Evolutionary conservation across 2,888 invertebrate species (phyloP).

Genomic region (Opisthograptis luteolata): DNA sequence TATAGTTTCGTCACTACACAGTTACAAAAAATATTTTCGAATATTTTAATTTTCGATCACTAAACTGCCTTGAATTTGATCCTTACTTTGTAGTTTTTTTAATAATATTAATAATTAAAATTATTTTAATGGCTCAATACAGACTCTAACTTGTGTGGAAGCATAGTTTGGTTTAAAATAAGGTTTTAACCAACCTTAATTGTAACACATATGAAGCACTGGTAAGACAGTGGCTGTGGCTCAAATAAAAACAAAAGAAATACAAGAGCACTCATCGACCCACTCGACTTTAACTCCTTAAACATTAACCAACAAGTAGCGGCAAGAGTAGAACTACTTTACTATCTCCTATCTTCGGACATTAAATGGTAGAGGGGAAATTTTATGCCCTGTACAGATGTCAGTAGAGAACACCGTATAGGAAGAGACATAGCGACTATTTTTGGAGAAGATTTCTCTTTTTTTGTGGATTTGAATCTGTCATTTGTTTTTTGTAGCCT

Average conservation of each 20-base stretch:
- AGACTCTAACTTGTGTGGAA: too few species aligned
- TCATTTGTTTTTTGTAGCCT: too few species aligned
- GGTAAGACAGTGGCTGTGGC: not conserved
- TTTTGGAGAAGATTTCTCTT: not conserved
- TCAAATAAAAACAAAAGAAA: conserved; percentile 14
- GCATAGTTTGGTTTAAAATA: too few species aligned
- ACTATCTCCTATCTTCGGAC: conserved; percentile 27
- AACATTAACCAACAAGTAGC: conserved; percentile 35
- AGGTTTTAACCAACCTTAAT: too few species aligned
- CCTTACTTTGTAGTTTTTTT: too few species aligned
- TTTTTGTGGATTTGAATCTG: not conserved
- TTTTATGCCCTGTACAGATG: conserved; percentile 47
- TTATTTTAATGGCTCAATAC: too few species aligned
- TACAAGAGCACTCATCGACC: conserved; percentile 26
- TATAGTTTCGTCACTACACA: too few species aligned
- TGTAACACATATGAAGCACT: too few species aligned
- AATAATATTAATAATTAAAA: too few species aligned
- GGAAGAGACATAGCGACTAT: conserved; percentile 2
- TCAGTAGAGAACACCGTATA: conserved; percentile 18
- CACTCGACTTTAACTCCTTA: conserved; percentile 29
- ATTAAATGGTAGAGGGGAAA: conserved; percentile 35
- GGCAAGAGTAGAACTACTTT: conserved; percentile 30
- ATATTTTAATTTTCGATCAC: too few species aligned
- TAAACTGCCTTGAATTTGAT: too few species aligned
- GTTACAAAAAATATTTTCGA: too few species aligned